Evolutionary conservation across 2,888 invertebrate species (phyloP), one percentile per base, ranked within the genome.

Genomic region (Penaeus monodon): DNA sequence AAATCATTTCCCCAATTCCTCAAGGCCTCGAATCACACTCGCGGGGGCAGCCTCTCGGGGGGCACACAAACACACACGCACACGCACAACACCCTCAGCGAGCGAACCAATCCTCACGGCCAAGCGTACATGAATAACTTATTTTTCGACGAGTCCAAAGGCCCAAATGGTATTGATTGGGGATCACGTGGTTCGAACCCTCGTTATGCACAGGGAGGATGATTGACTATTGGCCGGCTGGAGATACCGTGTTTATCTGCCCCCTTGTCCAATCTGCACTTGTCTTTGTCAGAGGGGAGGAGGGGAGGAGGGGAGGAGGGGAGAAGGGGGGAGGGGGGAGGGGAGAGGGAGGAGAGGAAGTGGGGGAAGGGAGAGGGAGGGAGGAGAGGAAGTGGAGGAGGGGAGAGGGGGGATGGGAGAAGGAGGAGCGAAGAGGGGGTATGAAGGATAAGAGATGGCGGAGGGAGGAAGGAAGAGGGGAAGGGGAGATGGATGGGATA

Each of bases 101-200:
- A 38, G 63, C 24, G 33, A 33, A 83, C 74, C 77, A 83, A 74
- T 38, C 17, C 44, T 44, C 44, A 44, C 44, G 44, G 44, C 44
- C 44, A 44, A 4, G 44, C 44, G 33, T 38, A 44, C 33, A 74
- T 22, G 38, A 27, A 73, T 33, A 27, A 77, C 65, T 83, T 83
- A 83, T 77, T 83, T 83, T 27, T 44, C 73, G 83, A 27, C 38
- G 64, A 44, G 64, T 44, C 66, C 65, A 66, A 70, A 27, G 74
- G 65, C 76, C 66, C 77, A 66, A 77, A 76, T 77, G 44, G 44
- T 83, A 83, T 83, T 83, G 83, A 83, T 83, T 83, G 83, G 83
- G 27, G 83, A 77, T 83, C 76, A 83, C 83, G 77, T 74, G 76
- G 77, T 65, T 65, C n/a, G 76, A 44, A 10, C 10, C 17, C 65